Percentiles rank a stretch among this genome's conserved stretches.
Conservation (phyloP, 2,888 invertebrate genomes). For the Drosophila ezoana region DNA sequence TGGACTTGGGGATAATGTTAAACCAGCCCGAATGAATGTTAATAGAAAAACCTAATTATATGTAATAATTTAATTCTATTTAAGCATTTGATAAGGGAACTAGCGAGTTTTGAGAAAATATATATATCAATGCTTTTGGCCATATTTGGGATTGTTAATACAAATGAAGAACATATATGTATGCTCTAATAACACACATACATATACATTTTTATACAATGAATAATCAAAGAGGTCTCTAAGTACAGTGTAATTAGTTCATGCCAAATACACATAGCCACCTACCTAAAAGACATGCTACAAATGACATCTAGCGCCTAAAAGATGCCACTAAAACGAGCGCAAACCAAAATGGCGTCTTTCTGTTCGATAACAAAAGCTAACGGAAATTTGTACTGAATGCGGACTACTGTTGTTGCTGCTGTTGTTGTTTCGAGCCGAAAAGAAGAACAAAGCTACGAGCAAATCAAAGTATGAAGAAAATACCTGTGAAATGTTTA, state of each 20-base stretch:
- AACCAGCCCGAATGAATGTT: too few relatives aligned
- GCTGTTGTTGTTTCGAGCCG: constrained; percentile 4
- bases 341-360: constrained; percentile 66
- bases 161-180: not conserved
- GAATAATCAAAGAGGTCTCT: not conserved
- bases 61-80: too few relatives aligned
- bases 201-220: not conserved
- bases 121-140: too few relatives aligned
- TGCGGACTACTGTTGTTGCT: constrained; percentile 20
- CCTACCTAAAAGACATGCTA: constrained; percentile 3
- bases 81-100: too few relatives aligned
- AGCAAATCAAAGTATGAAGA: constrained; percentile 74
- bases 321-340: constrained; percentile 46
- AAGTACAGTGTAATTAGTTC: constrained; percentile 9
- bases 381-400: not conserved
- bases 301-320: constrained; percentile 24
- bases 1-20: too few relatives aligned
- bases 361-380: constrained; percentile 31
- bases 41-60: too few relatives aligned
- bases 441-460: constrained; percentile 70
- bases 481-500: constrained; percentile 81
- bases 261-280: not conserved
- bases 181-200: not conserved
- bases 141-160: not conserved
- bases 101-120: too few relatives aligned